Base-by-base conservation (phyloP, 2,888 invertebrate species). In the Chironomus tentans region DNA sequence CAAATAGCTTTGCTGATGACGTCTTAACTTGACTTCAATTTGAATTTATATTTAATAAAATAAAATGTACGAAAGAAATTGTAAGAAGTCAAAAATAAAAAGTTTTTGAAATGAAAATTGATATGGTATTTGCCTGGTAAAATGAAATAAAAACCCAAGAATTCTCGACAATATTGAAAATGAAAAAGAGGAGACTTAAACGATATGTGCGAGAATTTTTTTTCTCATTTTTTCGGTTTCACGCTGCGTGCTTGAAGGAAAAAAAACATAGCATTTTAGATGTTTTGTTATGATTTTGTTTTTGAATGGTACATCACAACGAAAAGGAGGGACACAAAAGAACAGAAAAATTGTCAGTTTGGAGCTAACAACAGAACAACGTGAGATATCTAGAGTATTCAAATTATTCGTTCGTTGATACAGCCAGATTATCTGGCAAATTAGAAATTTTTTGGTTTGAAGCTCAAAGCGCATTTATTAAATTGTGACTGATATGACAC, bases 301-400 rank as follows among this genome's bases (percentile, higher is more conserved):
- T 65, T 65, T 21, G 21, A 65, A 56, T 56, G 56, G 56, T 56
- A 65, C 24, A 65, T 65, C 65, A 65, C 65, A 65, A 65, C 65
- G 65, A 65, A 65, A 65, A 65, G 22, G 65, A 65, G 65, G 65
- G 21, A 65, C 65, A 5, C 12, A 65, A 24, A 65, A 56, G 56
- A 56, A 56, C 56, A 56, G 5, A 13, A 65, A 65, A 65, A 65
- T 65, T 65, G 65, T 65, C 65, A 65, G 65, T 21, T 21, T 65
- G 10, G 10, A 38, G 2, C 38, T 38, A 38, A 38, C 38, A 38
- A 38, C 24, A 10, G 21, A 24, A 24, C 65, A 65, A 65, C 65
- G 65, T 65, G 65, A 65, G 65, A 65, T 65, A 65, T 65, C 65
- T 65, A 13, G 65, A 65, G 65, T 65, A 65, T 65, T 65, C 24